A percentile compares a stretch with the other conserved stretches of the same genome.
These are phyloP conservation scores for Excalfactoria chinensis DNA, from an alignment of 2,113 vertebrate species.

Conservation along the genomic window DNA sequence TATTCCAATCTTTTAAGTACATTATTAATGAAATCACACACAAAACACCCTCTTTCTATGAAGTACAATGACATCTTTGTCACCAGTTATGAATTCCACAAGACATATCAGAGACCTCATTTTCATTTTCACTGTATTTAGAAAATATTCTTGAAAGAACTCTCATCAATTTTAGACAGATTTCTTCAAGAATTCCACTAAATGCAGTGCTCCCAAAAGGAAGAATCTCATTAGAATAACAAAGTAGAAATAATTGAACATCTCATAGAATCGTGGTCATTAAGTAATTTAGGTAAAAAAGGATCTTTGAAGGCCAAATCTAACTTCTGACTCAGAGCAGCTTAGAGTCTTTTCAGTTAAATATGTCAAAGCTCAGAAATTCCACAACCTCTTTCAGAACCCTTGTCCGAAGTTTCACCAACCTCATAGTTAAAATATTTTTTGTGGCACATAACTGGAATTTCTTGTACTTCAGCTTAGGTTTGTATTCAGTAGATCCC, in stretches of 20 bases:
- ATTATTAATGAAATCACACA: neutral
- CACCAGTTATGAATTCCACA: neutral
- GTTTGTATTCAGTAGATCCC: neutral
- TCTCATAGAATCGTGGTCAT: neutral
- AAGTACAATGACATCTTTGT: neutral
- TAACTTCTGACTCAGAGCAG: neutral
- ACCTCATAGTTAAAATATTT: neutral
- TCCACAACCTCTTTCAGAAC: neutral
- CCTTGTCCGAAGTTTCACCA: neutral
- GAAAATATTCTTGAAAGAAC: neutral
- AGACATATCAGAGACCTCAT: neutral
- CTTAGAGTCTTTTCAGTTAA: rapidly evolving
- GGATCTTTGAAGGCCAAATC: neutral
- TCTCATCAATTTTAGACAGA: neutral
- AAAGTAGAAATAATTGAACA: neutral
- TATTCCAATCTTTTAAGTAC: neutral
- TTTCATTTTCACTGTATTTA: neutral
- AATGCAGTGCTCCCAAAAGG: neutral
- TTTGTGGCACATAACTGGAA: neutral
- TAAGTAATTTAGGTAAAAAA: neutral
- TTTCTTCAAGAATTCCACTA: neutral
- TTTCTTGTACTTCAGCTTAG: neutral
- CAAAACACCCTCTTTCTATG: neutral
- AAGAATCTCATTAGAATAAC: neutral
- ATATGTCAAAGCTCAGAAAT: neutral